Evolutionary conservation across 2,888 invertebrate species (phyloP).

Genomic region (Metallyticus violacea): DNA sequence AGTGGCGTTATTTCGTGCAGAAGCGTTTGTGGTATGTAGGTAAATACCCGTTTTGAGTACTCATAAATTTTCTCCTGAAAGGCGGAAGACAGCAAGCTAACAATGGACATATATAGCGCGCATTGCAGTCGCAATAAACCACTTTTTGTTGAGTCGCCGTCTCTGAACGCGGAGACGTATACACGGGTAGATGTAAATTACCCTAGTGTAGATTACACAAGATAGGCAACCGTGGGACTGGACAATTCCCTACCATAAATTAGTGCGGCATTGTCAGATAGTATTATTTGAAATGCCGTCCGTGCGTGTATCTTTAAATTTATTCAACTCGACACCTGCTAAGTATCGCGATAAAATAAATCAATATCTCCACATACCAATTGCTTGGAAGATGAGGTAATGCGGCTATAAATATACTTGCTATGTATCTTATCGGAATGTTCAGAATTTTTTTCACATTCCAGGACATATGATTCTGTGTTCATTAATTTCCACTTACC

Average conservation of each 20-base stretch:
- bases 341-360: background rate
- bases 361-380: background rate
- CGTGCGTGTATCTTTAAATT: background rate
- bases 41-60: background rate
- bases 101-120: background rate
- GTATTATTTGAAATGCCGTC: background rate
- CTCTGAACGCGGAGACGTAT: background rate
- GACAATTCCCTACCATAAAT: background rate
- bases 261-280: background rate
- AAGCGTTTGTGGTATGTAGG: no score
- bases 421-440: background rate
- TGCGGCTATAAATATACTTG: background rate
- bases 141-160: background rate
- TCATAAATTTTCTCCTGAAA: background rate
- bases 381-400: background rate
- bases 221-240: background rate
- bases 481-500: no score
- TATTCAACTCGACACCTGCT: background rate
- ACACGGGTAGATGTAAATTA: background rate
- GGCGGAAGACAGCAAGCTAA: background rate
- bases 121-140: background rate
- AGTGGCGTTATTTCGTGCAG: no score
- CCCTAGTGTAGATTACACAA: background rate
- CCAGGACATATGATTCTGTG: no score
- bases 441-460: no score